Evolutionary conservation across 2,888 invertebrate species (phyloP).

Genomic region (Eueremaeus valkanovi): DNA sequence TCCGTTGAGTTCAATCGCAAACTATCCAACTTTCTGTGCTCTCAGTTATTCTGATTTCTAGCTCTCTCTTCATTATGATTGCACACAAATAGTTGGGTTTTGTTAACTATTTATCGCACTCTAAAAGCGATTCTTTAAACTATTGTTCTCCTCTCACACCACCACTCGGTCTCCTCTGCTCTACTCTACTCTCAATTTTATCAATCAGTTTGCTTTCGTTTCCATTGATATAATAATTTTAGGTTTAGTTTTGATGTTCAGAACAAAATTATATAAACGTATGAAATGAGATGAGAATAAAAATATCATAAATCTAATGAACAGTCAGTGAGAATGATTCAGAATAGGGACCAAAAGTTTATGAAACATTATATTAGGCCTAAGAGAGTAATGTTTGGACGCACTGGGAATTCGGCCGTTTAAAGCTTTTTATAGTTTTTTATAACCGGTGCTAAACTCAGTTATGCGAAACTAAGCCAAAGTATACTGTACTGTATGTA

Average conservation of each 20-base stretch:
- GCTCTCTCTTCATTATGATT: neutral
- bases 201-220: neutral
- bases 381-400: neutral
- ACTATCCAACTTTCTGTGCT: neutral
- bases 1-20: neutral
- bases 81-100: neutral
- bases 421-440: neutral
- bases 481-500: too few relatives aligned
- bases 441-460: neutral
- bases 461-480: neutral
- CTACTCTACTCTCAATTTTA: neutral
- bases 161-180: neutral
- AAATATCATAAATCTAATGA: neutral
- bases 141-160: neutral
- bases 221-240: too few relatives aligned
- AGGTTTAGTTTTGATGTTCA: too few relatives aligned
- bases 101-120: neutral
- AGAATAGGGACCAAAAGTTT: neutral
- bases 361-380: neutral
- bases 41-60: neutral
- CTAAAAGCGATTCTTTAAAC: neutral
- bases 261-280: too few relatives aligned
- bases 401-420: neutral
- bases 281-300: neutral
- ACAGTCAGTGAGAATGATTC: neutral